Percentiles rank a stretch among this genome's conserved stretches.
Conservation (phyloP, 2,888 invertebrate species). For the Mamestra brassicae region DNA sequence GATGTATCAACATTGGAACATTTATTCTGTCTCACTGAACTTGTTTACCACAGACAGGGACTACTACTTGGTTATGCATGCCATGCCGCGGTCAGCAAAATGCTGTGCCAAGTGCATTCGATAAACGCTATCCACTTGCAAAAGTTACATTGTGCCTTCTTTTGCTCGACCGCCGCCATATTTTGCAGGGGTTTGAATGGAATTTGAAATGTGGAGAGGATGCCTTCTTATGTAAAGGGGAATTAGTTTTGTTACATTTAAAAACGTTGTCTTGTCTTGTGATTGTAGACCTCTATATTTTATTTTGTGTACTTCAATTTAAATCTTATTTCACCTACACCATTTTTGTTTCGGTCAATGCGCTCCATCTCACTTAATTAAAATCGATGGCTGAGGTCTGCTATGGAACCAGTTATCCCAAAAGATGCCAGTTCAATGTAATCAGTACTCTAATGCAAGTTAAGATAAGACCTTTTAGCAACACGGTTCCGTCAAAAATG, state of each 20-base stretch:
- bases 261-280: background rate
- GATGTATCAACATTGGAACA: slow-evolving; percentile 72
- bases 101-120: slow-evolving; percentile 80
- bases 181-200: slow-evolving; percentile 44
- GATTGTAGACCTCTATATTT: background rate
- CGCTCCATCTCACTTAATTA: background rate
- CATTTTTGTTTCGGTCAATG: too few species aligned
- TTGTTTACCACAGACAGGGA: slow-evolving; percentile 74
- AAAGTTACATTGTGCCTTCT: slow-evolving; percentile 73
- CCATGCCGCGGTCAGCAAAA: slow-evolving; percentile 78
- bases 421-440: too few species aligned
- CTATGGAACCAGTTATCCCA: too few species aligned
- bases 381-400: background rate
- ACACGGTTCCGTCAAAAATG: background rate
- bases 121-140: slow-evolving; percentile 76
- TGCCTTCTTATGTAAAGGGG: slow-evolving; percentile 2
- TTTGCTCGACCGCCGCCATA: slow-evolving; percentile 46
- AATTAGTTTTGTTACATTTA: background rate
- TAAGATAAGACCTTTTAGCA: background rate
- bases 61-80: slow-evolving; percentile 80
- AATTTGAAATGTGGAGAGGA: slow-evolving; percentile 44
- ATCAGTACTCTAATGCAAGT: background rate
- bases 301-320: background rate
- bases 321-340: background rate
- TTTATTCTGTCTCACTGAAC: slow-evolving; percentile 82